phyloP scores from a whole-genome alignment of 2,888 invertebrate genomes.

The Folsomia candida region DNA sequence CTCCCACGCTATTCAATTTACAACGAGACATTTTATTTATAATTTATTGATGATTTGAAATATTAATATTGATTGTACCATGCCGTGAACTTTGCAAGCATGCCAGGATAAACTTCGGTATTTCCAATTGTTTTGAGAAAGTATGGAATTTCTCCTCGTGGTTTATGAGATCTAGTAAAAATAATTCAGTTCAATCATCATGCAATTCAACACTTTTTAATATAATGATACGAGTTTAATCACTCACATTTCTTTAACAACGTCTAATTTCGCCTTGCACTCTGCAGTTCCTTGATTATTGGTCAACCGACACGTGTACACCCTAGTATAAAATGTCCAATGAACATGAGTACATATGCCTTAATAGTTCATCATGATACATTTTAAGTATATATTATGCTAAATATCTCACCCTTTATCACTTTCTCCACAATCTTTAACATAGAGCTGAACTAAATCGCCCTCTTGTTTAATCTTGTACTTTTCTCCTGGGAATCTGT shows the following conservation, averaged over 20 bases:
- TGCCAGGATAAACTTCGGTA: constrained; percentile 63
- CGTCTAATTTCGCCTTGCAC: constrained; percentile 62
- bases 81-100: background rate
- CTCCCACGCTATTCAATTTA: too few relatives aligned
- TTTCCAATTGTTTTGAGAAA: constrained; percentile 88
- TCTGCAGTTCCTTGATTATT: constrained; percentile 35
- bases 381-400: too few relatives aligned
- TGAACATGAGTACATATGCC: background rate
- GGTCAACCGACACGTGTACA: constrained; percentile 42
- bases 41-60: too few relatives aligned
- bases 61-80: too few relatives aligned
- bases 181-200: background rate
- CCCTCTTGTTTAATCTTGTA: constrained; percentile 75
- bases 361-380: background rate
- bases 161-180: constrained; percentile 16
- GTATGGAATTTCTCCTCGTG: constrained; percentile 67
- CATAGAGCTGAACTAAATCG: constrained; percentile 68
- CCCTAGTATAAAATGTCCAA: constrained; percentile 5
- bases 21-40: too few relatives aligned
- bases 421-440: constrained; percentile 76
- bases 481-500: constrained; percentile 64
- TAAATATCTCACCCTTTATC: constrained; percentile 73
- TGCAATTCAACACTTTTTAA: background rate
- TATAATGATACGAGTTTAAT: background rate
- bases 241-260: constrained; percentile 78